Conservation (phyloP, 2,888 invertebrate species). For the Selenia dentaria region DNA sequence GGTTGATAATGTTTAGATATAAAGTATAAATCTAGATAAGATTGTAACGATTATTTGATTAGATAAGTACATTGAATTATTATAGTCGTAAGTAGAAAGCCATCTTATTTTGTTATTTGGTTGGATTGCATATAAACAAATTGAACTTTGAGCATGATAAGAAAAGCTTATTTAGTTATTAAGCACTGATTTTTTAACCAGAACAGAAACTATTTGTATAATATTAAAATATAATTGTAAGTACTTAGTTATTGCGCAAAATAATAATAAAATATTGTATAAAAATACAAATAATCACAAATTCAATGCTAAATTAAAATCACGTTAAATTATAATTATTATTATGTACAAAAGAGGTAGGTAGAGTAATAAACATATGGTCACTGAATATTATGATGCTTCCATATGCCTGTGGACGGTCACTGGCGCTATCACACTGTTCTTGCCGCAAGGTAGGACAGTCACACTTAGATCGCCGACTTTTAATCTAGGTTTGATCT, state of each 20-base stretch:
- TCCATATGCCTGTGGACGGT: constrained; percentile 96
- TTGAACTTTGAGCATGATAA: constrained; percentile 10
- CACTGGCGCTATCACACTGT: constrained; percentile 92
- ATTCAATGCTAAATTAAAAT: constrained; percentile 22
- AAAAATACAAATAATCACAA: constrained; percentile 25
- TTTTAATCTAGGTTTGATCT: constrained; percentile 70
- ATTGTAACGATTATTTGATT: constrained; percentile 21
- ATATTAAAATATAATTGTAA: too few relatives aligned
- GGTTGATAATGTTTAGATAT: too few relatives aligned
- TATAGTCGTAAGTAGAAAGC: constrained; percentile 3
- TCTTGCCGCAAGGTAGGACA: constrained; percentile 80
- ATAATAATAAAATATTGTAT: constrained; percentile 10
- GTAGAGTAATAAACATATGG: constrained; percentile 35
- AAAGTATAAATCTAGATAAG: constrained; percentile 17
- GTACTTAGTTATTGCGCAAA: too few relatives aligned
- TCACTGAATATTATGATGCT: constrained; percentile 81
- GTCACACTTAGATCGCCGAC: constrained; percentile 73
- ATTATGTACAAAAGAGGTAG: constrained; percentile 60
- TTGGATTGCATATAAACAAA: not conserved
- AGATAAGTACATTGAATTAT: constrained; percentile 16
- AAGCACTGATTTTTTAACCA: constrained; percentile 21
- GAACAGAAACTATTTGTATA: too few relatives aligned
- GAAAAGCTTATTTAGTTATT: constrained; percentile 7
- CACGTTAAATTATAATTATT: constrained; percentile 16
- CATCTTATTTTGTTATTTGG: not conserved